phyloP scores from a whole-genome alignment of 2,888 invertebrate genomes.

The Epiperipatus broadwayi region DNA sequence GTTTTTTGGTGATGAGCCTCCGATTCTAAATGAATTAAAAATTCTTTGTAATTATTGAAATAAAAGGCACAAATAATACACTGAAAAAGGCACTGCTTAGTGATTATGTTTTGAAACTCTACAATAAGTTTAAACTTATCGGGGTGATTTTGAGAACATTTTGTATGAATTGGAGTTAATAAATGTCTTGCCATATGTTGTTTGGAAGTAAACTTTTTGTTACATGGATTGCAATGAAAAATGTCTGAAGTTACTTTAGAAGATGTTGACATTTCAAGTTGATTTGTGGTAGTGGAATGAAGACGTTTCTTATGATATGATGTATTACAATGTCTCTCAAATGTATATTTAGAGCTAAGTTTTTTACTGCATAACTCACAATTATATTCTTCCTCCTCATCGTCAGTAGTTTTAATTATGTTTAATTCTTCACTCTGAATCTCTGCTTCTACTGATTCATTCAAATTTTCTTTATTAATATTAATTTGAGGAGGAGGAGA shows the following conservation, averaged over 20 bases:
- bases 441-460: no score
- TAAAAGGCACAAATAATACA: slow-evolving; percentile 67
- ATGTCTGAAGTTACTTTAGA: no score
- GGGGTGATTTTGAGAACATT: slow-evolving; percentile 37
- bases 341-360: slow-evolving; percentile 49
- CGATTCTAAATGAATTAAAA: slow-evolving; percentile 33
- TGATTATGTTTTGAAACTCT: slow-evolving; percentile 53
- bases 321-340: slow-evolving; percentile 44
- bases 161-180: slow-evolving; percentile 63
- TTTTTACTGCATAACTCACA: slow-evolving; percentile 58
- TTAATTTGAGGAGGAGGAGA: slow-evolving; percentile 14
- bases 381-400: slow-evolving; percentile 44
- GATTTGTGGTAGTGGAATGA: no score
- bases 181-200: slow-evolving; percentile 31
- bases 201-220: slow-evolving; percentile 22
- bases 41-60: slow-evolving; percentile 45
- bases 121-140: slow-evolving; percentile 41
- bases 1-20: slow-evolving; percentile 20
- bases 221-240: slow-evolving; percentile 24
- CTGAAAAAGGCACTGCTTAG: slow-evolving; percentile 62
- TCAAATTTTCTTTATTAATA: slow-evolving; percentile 3
- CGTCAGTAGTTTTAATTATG: no score
- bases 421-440: slow-evolving; percentile 15
- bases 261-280: no score
- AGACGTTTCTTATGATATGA: slow-evolving; percentile 9